Evolutionary conservation across 2,888 invertebrate species (phyloP).

Genomic region (Eristalis arbustorum): DNA sequence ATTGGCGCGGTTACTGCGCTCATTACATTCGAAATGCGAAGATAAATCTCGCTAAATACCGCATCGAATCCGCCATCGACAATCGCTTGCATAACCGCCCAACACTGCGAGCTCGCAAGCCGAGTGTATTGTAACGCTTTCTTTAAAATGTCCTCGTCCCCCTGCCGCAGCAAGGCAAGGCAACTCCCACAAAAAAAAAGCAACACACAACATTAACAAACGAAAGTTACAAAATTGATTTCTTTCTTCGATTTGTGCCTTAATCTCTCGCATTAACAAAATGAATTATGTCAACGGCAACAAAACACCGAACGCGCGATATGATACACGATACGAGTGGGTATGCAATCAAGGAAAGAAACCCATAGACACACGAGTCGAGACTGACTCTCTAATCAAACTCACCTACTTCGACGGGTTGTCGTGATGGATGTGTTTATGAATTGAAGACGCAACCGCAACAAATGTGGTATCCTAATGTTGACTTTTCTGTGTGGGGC

Average conservation of each 20-base stretch:
- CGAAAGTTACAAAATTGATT: constrained; percentile 30
- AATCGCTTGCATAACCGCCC: constrained; percentile 23
- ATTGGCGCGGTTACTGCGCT: neutral
- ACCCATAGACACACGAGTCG: neutral
- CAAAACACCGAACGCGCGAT: constrained; percentile 10
- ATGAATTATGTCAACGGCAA: constrained; percentile 20
- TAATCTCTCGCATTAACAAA: neutral
- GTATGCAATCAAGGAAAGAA: constrained; percentile 5
- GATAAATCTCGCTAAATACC: constrained; percentile 10
- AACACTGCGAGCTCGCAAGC: neutral
- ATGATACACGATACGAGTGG: neutral
- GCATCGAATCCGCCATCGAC: constrained; percentile 22
- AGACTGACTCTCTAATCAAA: constrained; percentile 61
- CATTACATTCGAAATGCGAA: constrained; percentile 11
- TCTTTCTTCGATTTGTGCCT: neutral
- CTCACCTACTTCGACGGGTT: constrained; percentile 65
- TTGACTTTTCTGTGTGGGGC: neutral
- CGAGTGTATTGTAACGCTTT: constrained; percentile 15
- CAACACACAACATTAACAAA: neutral
- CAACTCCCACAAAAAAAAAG: neutral
- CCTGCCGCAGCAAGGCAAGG: neutral
- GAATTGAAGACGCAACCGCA: constrained; percentile 12
- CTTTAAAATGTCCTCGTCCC: neutral
- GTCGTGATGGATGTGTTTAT: constrained; percentile 59
- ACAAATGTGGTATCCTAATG: constrained; percentile 10